A percentile compares a stretch with the other conserved stretches of the same genome.
Evolutionary conservation across 2,113 vertebrate species (phyloP).

Genomic region (Campylorhamphus procurvoides): DNA sequence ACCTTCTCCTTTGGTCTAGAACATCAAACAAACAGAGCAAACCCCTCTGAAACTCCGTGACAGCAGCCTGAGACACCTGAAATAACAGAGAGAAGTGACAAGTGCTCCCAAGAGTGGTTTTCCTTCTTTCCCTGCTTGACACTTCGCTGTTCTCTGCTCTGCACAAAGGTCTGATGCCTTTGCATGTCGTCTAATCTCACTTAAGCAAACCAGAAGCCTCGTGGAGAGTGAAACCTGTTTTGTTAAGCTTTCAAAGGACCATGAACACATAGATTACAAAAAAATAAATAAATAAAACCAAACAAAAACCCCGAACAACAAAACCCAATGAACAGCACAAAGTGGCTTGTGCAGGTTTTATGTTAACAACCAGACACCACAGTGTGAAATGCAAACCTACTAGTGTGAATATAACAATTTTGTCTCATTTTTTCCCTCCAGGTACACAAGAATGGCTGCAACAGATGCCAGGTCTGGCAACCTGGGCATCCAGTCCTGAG

Average conservation of each 20-base stretch:
- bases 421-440: not conserved
- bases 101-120: slow-evolving; percentile 5
- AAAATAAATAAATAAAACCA: not conserved
- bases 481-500: not conserved
- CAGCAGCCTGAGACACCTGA: not conserved
- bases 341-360: not conserved
- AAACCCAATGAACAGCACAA: not conserved
- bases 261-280: not conserved
- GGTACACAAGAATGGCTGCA: not conserved
- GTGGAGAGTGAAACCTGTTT: not conserved
- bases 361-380: not conserved
- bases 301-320: no score
- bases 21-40: not conserved
- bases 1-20: not conserved
- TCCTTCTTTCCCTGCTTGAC: not conserved
- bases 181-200: not conserved
- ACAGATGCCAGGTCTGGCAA: not conserved
- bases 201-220: not conserved
- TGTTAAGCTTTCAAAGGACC: not conserved
- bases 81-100: slow-evolving; percentile 15
- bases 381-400: not conserved
- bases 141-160: not conserved
- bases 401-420: not conserved
- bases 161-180: not conserved
- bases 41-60: not conserved